Conservation (phyloP, 1,140 invertebrate genomes). For the Drosophila chauvacae region DNA sequence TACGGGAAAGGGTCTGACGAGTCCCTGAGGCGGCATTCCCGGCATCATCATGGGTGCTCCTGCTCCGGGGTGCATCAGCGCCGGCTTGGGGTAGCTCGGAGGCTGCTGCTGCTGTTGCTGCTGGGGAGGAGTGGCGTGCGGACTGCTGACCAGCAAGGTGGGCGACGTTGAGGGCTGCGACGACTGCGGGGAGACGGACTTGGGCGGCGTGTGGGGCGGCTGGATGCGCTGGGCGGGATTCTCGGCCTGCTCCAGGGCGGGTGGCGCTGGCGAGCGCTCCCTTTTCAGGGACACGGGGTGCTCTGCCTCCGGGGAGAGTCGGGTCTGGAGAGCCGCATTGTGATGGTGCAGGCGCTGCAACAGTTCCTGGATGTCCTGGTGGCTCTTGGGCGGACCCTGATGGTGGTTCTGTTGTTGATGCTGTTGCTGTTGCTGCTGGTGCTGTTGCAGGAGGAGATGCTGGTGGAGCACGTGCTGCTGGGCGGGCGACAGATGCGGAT, state of each 20-base stretch:
- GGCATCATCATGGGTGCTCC: constrained; percentile 69
- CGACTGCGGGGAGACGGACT: constrained; percentile 85
- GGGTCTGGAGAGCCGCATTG: constrained; percentile 73
- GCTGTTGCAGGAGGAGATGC: constrained; percentile 69
- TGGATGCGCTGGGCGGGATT: constrained; percentile 80
- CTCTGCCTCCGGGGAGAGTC: constrained; percentile 70
- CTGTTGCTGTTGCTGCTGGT: constrained; percentile 65
- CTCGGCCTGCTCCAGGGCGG: constrained; percentile 61
- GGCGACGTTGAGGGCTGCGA: constrained; percentile 81
- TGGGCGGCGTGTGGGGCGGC: constrained; percentile 80
- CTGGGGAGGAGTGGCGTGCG: constrained; percentile 71
- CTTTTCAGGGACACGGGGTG: constrained; percentile 65
- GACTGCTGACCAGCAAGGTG: constrained; percentile 71
- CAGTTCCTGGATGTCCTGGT: constrained; percentile 79
- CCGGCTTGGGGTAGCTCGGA: constrained; percentile 56
- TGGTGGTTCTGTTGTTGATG: constrained; percentile 3
- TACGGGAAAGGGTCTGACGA: constrained; percentile 76
- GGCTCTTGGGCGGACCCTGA: constrained; percentile 62
- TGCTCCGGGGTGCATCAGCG: constrained; percentile 53
- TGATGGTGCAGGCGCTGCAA: constrained; percentile 77
- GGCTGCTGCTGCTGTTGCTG: constrained; percentile 49
- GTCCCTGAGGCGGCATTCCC: constrained; percentile 76
- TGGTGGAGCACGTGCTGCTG: constrained; percentile 77
- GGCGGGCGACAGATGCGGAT: constrained; percentile 71
- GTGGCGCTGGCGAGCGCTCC: constrained; percentile 72